Evolutionary conservation across 2,797 vertebrate species (phyloP).

Genomic region (Bradypodion ventrale): DNA sequence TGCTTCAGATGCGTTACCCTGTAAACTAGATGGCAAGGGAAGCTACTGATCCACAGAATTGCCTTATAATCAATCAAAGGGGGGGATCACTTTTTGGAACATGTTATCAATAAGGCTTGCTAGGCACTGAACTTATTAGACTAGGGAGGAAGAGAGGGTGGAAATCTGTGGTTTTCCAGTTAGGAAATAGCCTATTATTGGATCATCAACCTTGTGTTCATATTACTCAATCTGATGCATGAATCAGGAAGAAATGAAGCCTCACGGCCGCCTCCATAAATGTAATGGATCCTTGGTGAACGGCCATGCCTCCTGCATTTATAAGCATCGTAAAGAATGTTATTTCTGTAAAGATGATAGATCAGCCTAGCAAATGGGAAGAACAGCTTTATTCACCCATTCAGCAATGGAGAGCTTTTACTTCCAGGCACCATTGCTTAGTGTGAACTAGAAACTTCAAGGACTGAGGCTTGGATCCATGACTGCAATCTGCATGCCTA

Average conservation of each 20-base stretch:
- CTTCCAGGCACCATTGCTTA: constrained; percentile 6
- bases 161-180: constrained; percentile 18
- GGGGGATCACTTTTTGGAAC: not conserved
- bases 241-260: constrained; percentile 43
- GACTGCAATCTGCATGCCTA: not conserved
- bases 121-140: constrained; percentile 8
- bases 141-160: not conserved
- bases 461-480: no score
- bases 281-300: constrained; percentile 41
- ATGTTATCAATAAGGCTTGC: not conserved
- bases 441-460: not conserved
- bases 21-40: not conserved
- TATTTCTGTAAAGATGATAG: constrained; percentile 37
- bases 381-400: constrained; percentile 25
- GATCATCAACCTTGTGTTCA: constrained; percentile 36
- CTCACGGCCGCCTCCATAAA: constrained; percentile 35
- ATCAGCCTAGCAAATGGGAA: constrained; percentile 25
- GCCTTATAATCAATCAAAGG: not conserved
- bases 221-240: constrained; percentile 37
- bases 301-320: constrained; percentile 35
- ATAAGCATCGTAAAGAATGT: constrained; percentile 44
- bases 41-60: not conserved
- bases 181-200: constrained; percentile 38
- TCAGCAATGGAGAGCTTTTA: not conserved
- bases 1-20: not conserved